phyloP scores from a whole-genome alignment of 2,888 invertebrate genomes.

The Apamea crenata region DNA sequence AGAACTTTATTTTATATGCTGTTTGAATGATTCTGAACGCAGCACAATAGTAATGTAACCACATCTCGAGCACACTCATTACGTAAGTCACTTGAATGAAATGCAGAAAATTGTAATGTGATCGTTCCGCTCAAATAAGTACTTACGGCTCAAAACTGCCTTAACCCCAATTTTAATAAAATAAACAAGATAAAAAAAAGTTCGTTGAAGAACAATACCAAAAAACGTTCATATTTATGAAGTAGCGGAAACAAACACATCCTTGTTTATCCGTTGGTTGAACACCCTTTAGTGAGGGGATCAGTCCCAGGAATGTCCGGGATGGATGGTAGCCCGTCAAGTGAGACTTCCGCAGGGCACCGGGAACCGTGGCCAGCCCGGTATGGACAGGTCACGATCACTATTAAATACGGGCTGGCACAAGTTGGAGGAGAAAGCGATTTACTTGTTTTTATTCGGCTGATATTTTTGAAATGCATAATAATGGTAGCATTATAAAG shows the following conservation, averaged over 20 bases:
- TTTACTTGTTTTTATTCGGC: background rate
- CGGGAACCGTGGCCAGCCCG: conserved; percentile 40
- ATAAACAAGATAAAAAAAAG: background rate
- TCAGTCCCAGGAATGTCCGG: conserved; percentile 46
- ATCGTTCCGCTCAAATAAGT: too few species aligned
- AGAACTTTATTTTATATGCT: background rate
- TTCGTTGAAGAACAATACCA: background rate
- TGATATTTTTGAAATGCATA: background rate
- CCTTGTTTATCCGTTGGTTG: conserved; percentile 25
- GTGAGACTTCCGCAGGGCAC: conserved; percentile 62
- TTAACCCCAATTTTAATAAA: background rate
- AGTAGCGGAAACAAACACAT: conserved; percentile 46
- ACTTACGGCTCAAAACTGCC: too few species aligned
- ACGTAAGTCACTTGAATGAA: too few species aligned
- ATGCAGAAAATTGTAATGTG: too few species aligned
- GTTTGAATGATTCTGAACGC: background rate
- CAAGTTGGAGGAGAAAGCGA: conserved; percentile 16
- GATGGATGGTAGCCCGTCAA: conserved; percentile 60
- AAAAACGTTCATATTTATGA: background rate
- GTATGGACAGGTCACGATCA: conserved; percentile 56
- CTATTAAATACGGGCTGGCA: conserved; percentile 27
- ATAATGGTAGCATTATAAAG: background rate
- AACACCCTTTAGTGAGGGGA: conserved; percentile 44
- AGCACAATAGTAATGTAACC: background rate
- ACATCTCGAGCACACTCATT: background rate